A percentile compares a stretch with the other conserved stretches of the same genome.
Evolutionary conservation across 2,888 invertebrate species (phyloP).

Genomic region (Crepidodera aurea): DNA sequence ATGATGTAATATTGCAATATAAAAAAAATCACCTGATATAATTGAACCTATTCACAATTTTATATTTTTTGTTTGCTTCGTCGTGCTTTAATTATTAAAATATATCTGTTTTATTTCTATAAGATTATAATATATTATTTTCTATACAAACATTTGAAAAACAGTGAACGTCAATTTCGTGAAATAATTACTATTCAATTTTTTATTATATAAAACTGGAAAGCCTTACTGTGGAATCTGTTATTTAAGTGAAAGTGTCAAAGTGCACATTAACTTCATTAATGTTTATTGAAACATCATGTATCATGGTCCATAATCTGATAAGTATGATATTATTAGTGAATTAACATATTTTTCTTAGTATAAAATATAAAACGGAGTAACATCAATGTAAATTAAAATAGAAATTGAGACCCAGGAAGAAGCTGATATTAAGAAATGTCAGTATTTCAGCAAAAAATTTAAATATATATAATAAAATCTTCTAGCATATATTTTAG

Average conservation of each 20-base stretch:
- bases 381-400: too few species aligned
- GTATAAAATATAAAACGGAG: too few species aligned
- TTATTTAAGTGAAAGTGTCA: constrained; percentile 14
- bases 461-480: too few species aligned
- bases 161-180: not conserved
- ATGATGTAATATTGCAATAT: too few species aligned
- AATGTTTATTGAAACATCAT: not conserved
- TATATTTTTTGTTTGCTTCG: not conserved
- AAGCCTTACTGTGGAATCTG: constrained; percentile 21
- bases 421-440: too few species aligned
- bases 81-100: not conserved
- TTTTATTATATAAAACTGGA: not conserved
- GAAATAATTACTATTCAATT: not conserved
- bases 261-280: constrained; percentile 12
- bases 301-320: constrained; percentile 23
- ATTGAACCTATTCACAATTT: constrained; percentile 1
- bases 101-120: too few species aligned
- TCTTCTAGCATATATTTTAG: too few species aligned
- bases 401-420: too few species aligned
- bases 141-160: not conserved
- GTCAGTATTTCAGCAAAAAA: too few species aligned
- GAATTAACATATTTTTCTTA: too few species aligned
- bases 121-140: too few species aligned
- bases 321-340: constrained; percentile 16
- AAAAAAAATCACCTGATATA: too few species aligned